Evolutionary conservation across 2,888 invertebrate species (phyloP).

Genomic region (Hipparchia sbordonii): DNA sequence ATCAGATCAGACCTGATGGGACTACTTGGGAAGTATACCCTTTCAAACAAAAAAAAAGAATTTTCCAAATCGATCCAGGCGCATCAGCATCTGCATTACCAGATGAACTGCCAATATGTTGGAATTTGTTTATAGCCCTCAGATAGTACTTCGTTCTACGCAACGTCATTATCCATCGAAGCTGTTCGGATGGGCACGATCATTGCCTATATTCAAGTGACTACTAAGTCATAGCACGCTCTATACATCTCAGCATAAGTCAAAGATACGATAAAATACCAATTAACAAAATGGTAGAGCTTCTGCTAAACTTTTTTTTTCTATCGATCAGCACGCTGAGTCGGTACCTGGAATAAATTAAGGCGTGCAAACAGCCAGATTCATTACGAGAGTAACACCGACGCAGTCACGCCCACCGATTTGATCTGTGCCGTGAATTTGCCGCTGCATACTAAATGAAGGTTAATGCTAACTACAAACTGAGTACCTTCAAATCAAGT

Average conservation of each 20-base stretch:
- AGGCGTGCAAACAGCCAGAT: slow-evolving; percentile 27
- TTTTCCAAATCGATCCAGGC: no score
- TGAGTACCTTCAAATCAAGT: no score
- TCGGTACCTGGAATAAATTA: slow-evolving; percentile 28
- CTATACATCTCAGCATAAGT: not conserved
- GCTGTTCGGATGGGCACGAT: no score
- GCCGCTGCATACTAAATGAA: not conserved
- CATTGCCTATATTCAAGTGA: no score
- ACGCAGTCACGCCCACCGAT: slow-evolving; percentile 28
- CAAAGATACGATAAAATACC: not conserved
- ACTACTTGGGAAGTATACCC: no score
- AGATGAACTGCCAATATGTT: not conserved
- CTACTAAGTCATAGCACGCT: no score
- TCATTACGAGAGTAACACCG: slow-evolving; percentile 36
- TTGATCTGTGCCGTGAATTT: slow-evolving; percentile 1
- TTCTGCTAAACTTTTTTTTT: not conserved
- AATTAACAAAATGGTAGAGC: not conserved
- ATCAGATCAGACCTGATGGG: no score
- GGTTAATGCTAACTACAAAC: not conserved
- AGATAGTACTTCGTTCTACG: no score
- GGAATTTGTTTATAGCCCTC: no score
- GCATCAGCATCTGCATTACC: no score
- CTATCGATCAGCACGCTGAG: not conserved
- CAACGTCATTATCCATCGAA: no score
- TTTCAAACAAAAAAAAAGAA: no score